A percentile compares a stretch with the other conserved stretches of the same genome.
Conservation (phyloP, 2,888 invertebrate species). For the Fissipunctia ypsillon region DNA sequence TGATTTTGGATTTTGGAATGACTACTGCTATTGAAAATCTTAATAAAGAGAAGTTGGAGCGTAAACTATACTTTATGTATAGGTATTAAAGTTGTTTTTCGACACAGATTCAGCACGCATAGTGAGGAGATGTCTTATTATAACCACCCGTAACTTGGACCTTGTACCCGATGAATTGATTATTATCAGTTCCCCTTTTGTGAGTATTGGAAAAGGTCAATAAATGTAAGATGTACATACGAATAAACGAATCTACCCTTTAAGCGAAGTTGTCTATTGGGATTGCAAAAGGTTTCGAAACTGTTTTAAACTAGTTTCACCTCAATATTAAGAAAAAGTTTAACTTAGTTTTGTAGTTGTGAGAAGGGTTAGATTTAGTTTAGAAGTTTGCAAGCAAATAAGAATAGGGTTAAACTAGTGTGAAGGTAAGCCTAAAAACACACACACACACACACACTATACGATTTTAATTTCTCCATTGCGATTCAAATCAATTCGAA, state of each 20-base stretch:
- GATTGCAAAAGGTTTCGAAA: constrained; percentile 40
- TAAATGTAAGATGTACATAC: constrained; percentile 7
- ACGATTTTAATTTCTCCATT: neutral
- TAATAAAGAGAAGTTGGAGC: neutral
- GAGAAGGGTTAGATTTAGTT: constrained; percentile 54
- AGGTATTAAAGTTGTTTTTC: neutral
- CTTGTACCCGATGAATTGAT: neutral
- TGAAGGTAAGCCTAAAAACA: neutral
- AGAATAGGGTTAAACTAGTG: constrained; percentile 14
- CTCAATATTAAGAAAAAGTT: constrained; percentile 47
- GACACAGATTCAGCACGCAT: too few relatives aligned
- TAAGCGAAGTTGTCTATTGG: constrained; percentile 19
- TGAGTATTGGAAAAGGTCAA: neutral
- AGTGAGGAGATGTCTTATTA: too few relatives aligned
- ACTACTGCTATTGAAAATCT: neutral
- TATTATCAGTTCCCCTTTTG: neutral
- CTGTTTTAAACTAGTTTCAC: constrained; percentile 52
- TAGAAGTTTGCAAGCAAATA: constrained; percentile 29
- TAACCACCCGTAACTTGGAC: neutral
- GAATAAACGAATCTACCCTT: constrained; percentile 11
- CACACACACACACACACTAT: neutral
- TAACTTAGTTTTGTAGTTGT: constrained; percentile 34
- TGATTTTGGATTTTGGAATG: too few relatives aligned
- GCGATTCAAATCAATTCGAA: neutral
- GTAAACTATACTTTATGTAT: neutral